Base-by-base conservation (phyloP, 2,113 vertebrate species). In the Pomatostomus ruficeps region DNA sequence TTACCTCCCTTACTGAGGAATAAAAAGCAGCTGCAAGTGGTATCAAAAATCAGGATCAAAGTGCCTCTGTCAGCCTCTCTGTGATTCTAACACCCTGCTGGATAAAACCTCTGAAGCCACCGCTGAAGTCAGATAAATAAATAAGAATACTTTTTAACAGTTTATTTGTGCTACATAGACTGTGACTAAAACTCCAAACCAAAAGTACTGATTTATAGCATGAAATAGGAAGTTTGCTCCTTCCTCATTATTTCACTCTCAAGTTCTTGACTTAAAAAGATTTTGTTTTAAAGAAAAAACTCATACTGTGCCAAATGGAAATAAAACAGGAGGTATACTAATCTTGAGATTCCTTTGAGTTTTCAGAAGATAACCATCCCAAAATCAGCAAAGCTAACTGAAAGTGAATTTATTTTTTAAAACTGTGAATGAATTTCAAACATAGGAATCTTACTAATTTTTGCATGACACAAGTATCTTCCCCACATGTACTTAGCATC, bases 401-500 rank as follows among this genome's bases (percentile, higher is more conserved):
- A 55, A 89, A 71, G 84, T 46, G 0, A 20, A 7, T 77, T 84
- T 59, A 7, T 11, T 45, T 87, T 85, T 46, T n/a, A 65, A 14
- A 92, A 67, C 13, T 0, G 0, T 33, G 21, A 80, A 52, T 52
- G 18, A 12, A 83, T 80, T 91, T 86, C 28, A 78, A 70, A 62
- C 11, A 36, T 8, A 55, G 29, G 45, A 86, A 46, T 80, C 42
- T 67, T 49, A 35, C 5, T 42, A 8, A 65, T 33, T 89, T 72
- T 73, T 71, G 46, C 8, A 59, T 45, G 33, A 66, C 21, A n/a
- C 6, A 13, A 71, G 6, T 83, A 68, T 72, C 14, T 79, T 22
- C 33, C 28, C 15, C 7, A 45, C 0, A 1, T 0, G 1, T n/a
- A 51, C 12, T 45, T 45, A 57, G 31, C n/a, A 61, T 28, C 11